Conservation (phyloP, 1,140 invertebrate genomes). For the Brachionus asplanchnoidis region DNA sequence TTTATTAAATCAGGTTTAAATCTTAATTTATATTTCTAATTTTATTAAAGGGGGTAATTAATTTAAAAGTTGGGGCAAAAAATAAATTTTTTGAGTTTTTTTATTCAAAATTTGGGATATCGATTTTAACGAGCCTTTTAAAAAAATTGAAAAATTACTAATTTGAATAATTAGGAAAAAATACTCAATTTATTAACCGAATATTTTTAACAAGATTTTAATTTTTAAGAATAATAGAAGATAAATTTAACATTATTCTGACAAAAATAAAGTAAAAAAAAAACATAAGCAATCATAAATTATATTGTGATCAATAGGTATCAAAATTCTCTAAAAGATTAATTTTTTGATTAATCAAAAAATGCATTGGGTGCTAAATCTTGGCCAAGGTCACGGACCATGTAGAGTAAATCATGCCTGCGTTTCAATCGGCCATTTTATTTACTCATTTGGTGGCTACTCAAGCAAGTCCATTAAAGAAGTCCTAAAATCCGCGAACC, state of each 20-base stretch:
- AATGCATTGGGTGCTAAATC: constrained; percentile 33
- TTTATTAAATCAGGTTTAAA: no score
- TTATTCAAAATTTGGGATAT: no score
- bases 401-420: constrained; percentile 79
- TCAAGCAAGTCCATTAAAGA: constrained; percentile 64
- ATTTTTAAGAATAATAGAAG: not conserved
- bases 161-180: no score
- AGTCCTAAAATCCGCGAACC: constrained; percentile 65
- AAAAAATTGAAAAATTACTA: no score
- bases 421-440: constrained; percentile 70
- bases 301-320: not conserved
- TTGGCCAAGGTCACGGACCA: constrained; percentile 60
- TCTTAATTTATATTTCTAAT: no score
- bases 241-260: not conserved
- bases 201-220: not conserved
- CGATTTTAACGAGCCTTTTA: no score
- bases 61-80: no score
- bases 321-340: not conserved
- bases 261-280: not conserved
- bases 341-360: not conserved
- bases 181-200: no score
- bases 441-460: constrained; percentile 86
- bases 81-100: no score
- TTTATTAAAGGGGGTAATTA: no score
- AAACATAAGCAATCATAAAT: not conserved